Evolutionary conservation across 2,113 vertebrate species (phyloP), one percentile per base, ranked within the genome.

Genomic region (Herpetotheres cachinnans): DNA sequence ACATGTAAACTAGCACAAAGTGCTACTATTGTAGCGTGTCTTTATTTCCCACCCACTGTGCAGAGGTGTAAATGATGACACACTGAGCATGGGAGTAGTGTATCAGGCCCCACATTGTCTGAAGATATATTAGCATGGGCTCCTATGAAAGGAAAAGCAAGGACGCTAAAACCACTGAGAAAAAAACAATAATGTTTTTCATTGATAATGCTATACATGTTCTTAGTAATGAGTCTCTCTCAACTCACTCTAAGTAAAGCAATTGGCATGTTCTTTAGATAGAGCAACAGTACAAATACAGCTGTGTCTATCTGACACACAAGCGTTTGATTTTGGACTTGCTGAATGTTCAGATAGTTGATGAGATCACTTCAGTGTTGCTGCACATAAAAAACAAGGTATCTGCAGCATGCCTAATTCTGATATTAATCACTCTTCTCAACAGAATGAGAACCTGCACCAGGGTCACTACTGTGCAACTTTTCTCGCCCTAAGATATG

Each of bases 271-370:
- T 96, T 95, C 95, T 95, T 97, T 97, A 97, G 95, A 95, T 96
- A 96, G 97, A 97, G 96, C 95, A 95, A 93, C 93, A 97, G 96
- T 95, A 95, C 96, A 97, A 97, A 97, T 97, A 97, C 97, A 97
- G 95, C 97, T 97, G 97, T 97, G 95, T 97, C 89, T 97, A 95
- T 95, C 94, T 97, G 95, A 97, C 94, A 97, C 94, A 95, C 62
- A 95, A 80, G 91, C 79, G 0, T 96, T 97, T 95, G 95, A 97
- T 97, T 97, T 95, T 96, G 94, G 96, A 95, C 97, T 97, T 97
- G 95, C 93, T 94, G 97, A 97, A 97, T 95, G 96, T 90, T 96
- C 94, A 95, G 84, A 97, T 54, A 95, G 89, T 90, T 91, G 96
- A 97, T 97, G 94, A 97, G 95, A 97, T 96, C 91, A 94, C 70